phyloP scores from a whole-genome alignment of 2,888 invertebrate genomes.

The Pheosia tremula region DNA sequence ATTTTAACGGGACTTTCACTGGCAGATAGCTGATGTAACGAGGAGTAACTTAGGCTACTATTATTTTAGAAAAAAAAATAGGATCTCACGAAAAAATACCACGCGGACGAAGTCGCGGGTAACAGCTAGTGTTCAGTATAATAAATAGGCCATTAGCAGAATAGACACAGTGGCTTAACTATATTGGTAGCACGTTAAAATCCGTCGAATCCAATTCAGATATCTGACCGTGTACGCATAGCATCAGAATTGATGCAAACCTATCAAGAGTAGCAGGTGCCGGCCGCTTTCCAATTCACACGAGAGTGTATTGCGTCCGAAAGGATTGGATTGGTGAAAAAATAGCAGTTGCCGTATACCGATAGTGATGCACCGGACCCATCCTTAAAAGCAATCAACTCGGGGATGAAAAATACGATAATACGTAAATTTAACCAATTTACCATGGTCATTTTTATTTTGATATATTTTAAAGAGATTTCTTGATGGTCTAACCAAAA shows the following conservation, averaged over 20 bases:
- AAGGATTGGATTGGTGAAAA: constrained; percentile 62
- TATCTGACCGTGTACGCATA: constrained; percentile 33
- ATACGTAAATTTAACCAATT: too few relatives aligned
- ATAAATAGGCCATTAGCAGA: background rate
- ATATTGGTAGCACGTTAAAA: constrained; percentile 14
- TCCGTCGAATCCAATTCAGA: constrained; percentile 37
- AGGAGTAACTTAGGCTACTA: too few relatives aligned
- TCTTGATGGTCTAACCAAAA: too few relatives aligned
- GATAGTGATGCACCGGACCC: background rate
- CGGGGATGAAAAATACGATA: background rate
- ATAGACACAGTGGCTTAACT: constrained; percentile 12
- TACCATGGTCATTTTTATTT: too few relatives aligned
- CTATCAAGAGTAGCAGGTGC: constrained; percentile 60
- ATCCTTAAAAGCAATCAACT: background rate
- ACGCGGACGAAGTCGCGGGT: too few relatives aligned
- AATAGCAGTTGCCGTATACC: constrained; percentile 48
- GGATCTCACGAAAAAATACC: too few relatives aligned
- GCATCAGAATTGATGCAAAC: constrained; percentile 54
- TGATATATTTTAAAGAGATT: too few relatives aligned
- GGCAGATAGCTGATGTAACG: too few relatives aligned
- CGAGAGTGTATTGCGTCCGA: constrained; percentile 50
- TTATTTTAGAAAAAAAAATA: too few relatives aligned
- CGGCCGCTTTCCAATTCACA: constrained; percentile 57
- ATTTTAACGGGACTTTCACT: too few relatives aligned
- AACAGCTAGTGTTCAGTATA: too few relatives aligned